Base-by-base conservation (phyloP, 2,888 invertebrate genomes). In the Punctoribates punctum region DNA sequence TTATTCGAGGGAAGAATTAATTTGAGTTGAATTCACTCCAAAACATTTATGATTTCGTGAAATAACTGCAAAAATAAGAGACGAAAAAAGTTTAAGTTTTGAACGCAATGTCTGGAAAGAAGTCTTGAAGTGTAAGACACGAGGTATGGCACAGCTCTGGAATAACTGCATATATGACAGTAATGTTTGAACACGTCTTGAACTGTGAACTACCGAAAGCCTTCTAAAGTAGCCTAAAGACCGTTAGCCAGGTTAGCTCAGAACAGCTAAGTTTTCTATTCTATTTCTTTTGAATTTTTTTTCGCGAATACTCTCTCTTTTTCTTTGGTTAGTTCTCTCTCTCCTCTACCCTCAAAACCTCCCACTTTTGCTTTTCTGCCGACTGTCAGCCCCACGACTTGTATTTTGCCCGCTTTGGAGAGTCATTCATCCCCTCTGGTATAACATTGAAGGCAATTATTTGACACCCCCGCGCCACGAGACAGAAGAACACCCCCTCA, bases 401-500 rank as follows among this genome's bases (percentile, higher is more conserved):
- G 42, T 70, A 70, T 46, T 13, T 34, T 23, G 11, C 42, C 70
- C 70, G 38, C 70, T 42, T 42, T 70, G 23, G 46, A 42, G 42
- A 65, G 29, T 70, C 70, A 70, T 70, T 70, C 70, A 38, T 70
- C 70, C 70, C 70, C 70, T 70, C 70, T 42, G 38, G 42, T 9
- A 20, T 70, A 20, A 70, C 38, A 70, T 70, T 70, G 42, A 70
- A 70, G 38, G 70, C 70, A 70, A 70, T 70, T 42, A 70, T 70
- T 42, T 23, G 70, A 70, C 70, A 42, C 70, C 70, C 70, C 70
- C 70, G 70, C 70, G 70, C 20, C 70, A 70, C 70, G 70, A 70
- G 70, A 70, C 70, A 70, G 42, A 70, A 70, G 65, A 70, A 70
- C 70, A 70, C 70, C 70, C 70, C 70, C 70, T 70, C 70, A 46